These are phyloP conservation scores for Borostomias antarcticus DNA, from an alignment of 2,797 vertebrate species.

Conservation along the genomic window DNA sequence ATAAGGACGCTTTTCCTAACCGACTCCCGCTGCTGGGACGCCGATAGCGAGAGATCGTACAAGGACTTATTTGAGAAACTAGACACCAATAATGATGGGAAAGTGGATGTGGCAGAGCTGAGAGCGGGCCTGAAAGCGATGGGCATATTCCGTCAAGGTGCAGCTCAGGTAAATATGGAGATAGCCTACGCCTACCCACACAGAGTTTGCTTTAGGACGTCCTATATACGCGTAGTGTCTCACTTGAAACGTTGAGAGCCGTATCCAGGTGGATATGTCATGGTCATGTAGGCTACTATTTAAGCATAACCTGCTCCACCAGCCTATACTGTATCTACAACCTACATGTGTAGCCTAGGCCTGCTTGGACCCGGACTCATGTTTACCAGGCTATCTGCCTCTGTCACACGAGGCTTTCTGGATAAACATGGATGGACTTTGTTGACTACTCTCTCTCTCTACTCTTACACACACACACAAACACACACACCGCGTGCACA, in stretches of 20 bases:
- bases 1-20: slow-evolving; percentile 66
- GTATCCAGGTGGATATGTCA: too few species aligned
- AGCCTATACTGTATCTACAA: too few species aligned
- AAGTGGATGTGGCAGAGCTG: slow-evolving; percentile 88
- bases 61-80: slow-evolving; percentile 85
- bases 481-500: too few species aligned
- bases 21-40: slow-evolving; percentile 76
- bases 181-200: neutral
- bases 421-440: neutral
- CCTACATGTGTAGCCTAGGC: too few species aligned
- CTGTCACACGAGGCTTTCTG: too few species aligned
- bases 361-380: too few species aligned
- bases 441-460: neutral
- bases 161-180: slow-evolving; percentile 79
- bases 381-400: too few species aligned
- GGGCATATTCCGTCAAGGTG: slow-evolving; percentile 87
- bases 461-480: too few species aligned
- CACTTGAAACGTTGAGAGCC: too few species aligned
- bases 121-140: slow-evolving; percentile 83
- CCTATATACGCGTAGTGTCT: neutral
- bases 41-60: slow-evolving; percentile 72
- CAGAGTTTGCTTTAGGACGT: neutral
- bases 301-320: too few species aligned
- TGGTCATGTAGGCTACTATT: too few species aligned
- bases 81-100: slow-evolving; percentile 88